Base-by-base conservation (phyloP, 2,113 vertebrate genomes). In the Passer domesticus region DNA sequence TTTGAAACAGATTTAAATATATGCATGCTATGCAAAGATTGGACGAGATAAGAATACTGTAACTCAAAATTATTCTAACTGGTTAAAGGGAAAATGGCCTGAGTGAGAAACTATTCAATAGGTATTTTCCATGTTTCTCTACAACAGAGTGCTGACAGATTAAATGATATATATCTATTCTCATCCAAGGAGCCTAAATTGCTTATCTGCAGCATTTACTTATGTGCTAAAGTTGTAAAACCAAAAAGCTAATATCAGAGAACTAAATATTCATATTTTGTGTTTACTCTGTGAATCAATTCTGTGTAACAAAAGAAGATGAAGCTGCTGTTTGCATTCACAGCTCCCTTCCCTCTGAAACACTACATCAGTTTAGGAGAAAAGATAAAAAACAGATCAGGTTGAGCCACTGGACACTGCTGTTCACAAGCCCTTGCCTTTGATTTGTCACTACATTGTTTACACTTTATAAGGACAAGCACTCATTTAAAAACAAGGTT, bases 1-100 rank as follows among this genome's bases (percentile, higher is more conserved):
- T 92, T 55, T 84, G 46, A 87, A 95, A 87, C n/a, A 49, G 35
- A 37, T 73, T 92, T 81, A 94, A 96, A 94, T 87, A 94, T 35
- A 66, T 41, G 68, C 47, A 83, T 10, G 8, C 19, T 53, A 81
- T 30, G 44, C 46, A 94, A 94, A 87, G 31, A 63, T 66, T 72
- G 59, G 46, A 60, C 23, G 9, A 59, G 27, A 10, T 25, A 85
- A 49, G 21, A 64, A 75, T 53, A 70, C 5, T 86, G 55, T 41
- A 97, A 85, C 77, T n/a, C 12, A 39, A 73, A 83, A 82, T 50
- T 30, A 78, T 69, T 83, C 67, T 82, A 77, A 91, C 18, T 46
- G 18, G 31, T 84, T 88, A 90, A 77, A 90, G 28, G 41, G 17
- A 69, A 70, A 39, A 70, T 6, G 5, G 8, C 39, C 35, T 46